A percentile compares a stretch with the other conserved stretches of the same genome.
Evolutionary conservation across 2,888 invertebrate species (phyloP).

Genomic region (Cerceris ruficornis): DNA sequence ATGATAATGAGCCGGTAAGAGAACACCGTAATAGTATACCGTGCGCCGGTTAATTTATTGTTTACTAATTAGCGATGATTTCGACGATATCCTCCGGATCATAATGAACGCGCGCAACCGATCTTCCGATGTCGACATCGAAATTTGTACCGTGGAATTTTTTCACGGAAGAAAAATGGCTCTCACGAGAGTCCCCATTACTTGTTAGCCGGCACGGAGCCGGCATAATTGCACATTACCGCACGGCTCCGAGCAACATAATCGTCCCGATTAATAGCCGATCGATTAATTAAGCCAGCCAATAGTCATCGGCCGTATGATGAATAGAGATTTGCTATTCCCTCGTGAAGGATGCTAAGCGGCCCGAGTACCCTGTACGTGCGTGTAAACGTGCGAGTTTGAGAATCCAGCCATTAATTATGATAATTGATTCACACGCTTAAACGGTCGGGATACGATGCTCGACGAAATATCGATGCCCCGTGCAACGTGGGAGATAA

Average conservation of each 20-base stretch:
- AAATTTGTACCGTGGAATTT: constrained; percentile 2
- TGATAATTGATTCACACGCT: constrained; percentile 73
- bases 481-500: constrained; percentile 20
- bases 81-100: neutral
- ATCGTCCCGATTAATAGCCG: constrained; percentile 69
- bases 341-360: constrained; percentile 35
- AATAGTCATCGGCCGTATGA: constrained; percentile 50
- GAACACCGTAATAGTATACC: neutral
- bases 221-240: constrained; percentile 61
- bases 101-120: neutral
- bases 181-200: constrained; percentile 36
- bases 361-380: constrained; percentile 25
- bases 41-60: neutral
- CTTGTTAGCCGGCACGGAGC: constrained; percentile 30
- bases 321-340: constrained; percentile 62
- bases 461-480: constrained; percentile 34
- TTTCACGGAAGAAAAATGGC: neutral
- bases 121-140: neutral
- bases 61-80: neutral
- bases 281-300: constrained; percentile 72
- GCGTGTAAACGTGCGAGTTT: constrained; percentile 63
- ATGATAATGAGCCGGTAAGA: neutral
- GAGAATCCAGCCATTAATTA: constrained; percentile 70
- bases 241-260: constrained; percentile 49
- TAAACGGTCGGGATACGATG: constrained; percentile 25